Conservation (phyloP, 2,888 invertebrate species). For the Cheilosia urbana region DNA sequence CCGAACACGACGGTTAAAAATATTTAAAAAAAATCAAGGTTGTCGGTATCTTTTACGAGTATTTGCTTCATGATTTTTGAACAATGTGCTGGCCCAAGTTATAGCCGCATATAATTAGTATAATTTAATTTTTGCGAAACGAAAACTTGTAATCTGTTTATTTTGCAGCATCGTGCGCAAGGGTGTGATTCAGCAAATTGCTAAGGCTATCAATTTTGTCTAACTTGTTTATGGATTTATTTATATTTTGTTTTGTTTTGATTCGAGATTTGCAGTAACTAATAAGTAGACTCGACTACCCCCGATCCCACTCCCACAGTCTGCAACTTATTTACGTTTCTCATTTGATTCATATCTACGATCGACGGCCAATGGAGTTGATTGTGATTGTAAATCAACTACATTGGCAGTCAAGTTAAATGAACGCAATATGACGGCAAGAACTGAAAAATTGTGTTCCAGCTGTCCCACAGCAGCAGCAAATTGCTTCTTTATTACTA, state of each 20-base stretch:
- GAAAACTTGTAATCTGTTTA: neutral
- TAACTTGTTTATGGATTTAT: neutral
- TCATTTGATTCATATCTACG: neutral
- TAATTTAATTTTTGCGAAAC: neutral
- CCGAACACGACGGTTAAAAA: neutral
- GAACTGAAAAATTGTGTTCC: neutral
- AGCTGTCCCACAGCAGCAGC: neutral
- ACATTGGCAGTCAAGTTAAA: neutral
- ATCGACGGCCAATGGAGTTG: neutral
- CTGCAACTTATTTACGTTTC: neutral
- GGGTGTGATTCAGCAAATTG: neutral
- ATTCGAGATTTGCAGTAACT: neutral
- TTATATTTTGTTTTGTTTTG: too few relatives aligned
- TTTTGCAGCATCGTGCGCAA: neutral
- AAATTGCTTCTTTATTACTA: neutral
- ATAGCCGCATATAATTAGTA: neutral
- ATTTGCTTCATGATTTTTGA: neutral
- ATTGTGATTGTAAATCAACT: neutral
- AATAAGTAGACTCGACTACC: neutral
- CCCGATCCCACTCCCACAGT: neutral
- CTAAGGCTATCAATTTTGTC: neutral
- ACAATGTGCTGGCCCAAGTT: neutral
- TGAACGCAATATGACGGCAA: neutral
- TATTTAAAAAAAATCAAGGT: neutral
- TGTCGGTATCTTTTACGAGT: neutral